Percentiles rank a stretch among this genome's conserved stretches.
Conservation (phyloP, 2,797 vertebrate genomes). For the Sternotherus odoratus region DNA sequence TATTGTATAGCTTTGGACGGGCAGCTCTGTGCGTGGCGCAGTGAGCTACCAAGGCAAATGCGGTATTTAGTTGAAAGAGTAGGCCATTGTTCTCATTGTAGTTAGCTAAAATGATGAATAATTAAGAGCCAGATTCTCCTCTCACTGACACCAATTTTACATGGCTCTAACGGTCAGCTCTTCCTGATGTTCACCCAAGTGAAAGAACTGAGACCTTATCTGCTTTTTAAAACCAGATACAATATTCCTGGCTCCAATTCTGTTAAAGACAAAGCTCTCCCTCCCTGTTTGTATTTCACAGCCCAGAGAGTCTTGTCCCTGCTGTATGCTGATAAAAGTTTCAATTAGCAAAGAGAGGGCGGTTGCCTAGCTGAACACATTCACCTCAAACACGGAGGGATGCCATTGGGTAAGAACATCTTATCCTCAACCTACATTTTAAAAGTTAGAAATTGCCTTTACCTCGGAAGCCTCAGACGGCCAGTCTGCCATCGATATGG, state of each 20-base stretch:
- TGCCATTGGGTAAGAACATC: neutral
- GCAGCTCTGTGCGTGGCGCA: neutral
- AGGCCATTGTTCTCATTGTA: neutral
- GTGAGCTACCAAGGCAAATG: neutral
- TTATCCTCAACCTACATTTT: neutral
- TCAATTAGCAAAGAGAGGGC: neutral
- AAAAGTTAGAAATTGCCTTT: neutral
- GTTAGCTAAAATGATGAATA: neutral
- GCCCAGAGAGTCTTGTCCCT: neutral
- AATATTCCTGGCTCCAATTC: neutral
- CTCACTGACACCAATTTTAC: neutral
- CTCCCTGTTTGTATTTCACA: accelerated
- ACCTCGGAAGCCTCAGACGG: conserved; percentile 85
- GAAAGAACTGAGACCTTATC: neutral
- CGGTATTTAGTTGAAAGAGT: neutral
- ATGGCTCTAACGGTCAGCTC: neutral
- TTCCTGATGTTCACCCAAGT: neutral
- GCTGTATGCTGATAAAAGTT: accelerated
- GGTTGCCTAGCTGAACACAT: neutral
- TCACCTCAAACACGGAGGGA: neutral
- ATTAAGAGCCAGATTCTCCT: neutral
- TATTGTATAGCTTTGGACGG: neutral
- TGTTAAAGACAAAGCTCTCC: neutral
- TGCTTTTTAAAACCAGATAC: neutral
- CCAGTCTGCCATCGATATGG: conserved; percentile 88